Percentiles rank a stretch among this genome's conserved stretches.
Conservation (phyloP, 2,888 invertebrate species). For the Allolobophora icterica region DNA sequence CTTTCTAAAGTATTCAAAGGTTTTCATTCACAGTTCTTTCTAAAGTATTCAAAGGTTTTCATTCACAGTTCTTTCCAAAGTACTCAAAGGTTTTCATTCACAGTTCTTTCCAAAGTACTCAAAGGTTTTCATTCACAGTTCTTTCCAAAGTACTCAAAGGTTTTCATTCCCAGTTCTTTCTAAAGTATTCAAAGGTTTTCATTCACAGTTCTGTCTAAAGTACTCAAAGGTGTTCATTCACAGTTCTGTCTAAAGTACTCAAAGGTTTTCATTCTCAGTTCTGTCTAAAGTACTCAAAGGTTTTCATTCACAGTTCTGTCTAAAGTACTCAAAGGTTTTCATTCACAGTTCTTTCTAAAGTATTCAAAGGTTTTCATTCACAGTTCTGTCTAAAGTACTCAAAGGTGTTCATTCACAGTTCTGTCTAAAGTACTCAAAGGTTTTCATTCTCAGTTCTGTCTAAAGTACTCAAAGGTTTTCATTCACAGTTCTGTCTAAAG, state of each 20-base stretch:
- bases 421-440: no score
- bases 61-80: no score
- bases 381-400: neutral
- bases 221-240: no score
- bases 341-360: neutral
- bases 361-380: neutral
- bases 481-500: neutral
- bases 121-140: neutral
- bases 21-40: no score
- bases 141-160: slow-evolving; percentile 7
- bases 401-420: neutral
- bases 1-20: slow-evolving; percentile 14
- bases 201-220: no score
- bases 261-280: neutral
- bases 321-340: no score
- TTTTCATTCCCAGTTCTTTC: no score
- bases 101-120: neutral
- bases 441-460: neutral
- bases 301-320: no score
- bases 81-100: no score
- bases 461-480: neutral
- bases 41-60: no score
- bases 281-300: neutral
- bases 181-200: no score
- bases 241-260: neutral